Evolutionary conservation across 1,140 invertebrate genomes (phyloP).

Genomic region (Armadillidium nasatum): DNA sequence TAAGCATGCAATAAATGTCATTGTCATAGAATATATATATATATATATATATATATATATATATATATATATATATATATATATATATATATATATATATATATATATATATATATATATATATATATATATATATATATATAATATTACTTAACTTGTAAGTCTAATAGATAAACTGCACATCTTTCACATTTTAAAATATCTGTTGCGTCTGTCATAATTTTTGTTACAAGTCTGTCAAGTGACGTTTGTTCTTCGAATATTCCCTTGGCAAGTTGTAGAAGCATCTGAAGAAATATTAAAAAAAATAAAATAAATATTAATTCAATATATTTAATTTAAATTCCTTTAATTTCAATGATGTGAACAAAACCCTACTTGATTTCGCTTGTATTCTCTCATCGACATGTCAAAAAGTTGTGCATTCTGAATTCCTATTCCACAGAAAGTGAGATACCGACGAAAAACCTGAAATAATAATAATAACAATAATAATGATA

Average conservation of each 20-base stretch:
- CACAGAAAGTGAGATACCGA: slow-evolving; percentile 84
- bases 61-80: too few relatives aligned
- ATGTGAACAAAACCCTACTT: too few relatives aligned
- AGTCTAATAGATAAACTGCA: slow-evolving; percentile 80
- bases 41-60: too few relatives aligned
- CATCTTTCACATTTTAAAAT: slow-evolving; percentile 87
- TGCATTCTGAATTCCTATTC: slow-evolving; percentile 94
- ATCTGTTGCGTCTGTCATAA: slow-evolving; percentile 91
- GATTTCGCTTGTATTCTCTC: slow-evolving; percentile 87
- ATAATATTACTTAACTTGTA: slow-evolving; percentile 58
- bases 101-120: too few relatives aligned
- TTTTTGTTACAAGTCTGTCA: slow-evolving; percentile 88
- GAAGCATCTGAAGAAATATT: slow-evolving; percentile 67
- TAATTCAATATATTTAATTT: slow-evolving; percentile 3
- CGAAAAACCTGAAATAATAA: too few relatives aligned
- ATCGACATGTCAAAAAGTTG: slow-evolving; percentile 93
- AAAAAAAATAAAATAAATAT: neutral
- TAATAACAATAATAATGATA: too few relatives aligned
- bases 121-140: too few relatives aligned
- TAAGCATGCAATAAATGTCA: too few relatives aligned
- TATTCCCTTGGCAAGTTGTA: slow-evolving; percentile 79
- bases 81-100: too few relatives aligned
- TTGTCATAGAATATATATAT: too few relatives aligned
- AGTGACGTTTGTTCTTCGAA: slow-evolving; percentile 91
- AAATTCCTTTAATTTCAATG: too few relatives aligned